Evolutionary conservation across 92 coral and sea anemone species (phyloP), one percentile per base, ranked within the genome.

Genomic region (Porites rus): DNA sequence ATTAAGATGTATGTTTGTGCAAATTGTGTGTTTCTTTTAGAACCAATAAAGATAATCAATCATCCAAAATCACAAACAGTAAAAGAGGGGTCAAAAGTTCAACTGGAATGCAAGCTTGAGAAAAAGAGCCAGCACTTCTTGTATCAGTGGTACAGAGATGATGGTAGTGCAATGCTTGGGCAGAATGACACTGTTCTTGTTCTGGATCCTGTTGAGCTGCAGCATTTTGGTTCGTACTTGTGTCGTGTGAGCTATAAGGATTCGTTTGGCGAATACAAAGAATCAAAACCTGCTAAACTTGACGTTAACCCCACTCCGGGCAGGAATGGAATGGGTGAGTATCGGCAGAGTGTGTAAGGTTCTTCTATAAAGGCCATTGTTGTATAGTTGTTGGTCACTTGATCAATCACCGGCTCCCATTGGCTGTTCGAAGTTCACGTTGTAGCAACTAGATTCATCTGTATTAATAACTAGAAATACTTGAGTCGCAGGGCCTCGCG

Each of bases 61-160:
- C 59, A 81, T 8, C 85, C 77, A 28, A 25, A 59, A 56, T 56
- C 76, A 2, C 85, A 69, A 53, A 69, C 4, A 10, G 14, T 6
- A 2, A 24, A 81, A 10, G 69, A 58, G 24, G 85, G 85, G 1
- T 56, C 85, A 58, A 69, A 12, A 58, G 69, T 81, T 53, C 21
- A 53, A 56, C 38, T 79, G 31, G 58, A 69, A 21, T 69, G 31
- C 38, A 70, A 58, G 51, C 69, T 20, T 7, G 43, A 52, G n/a
- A 72, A 61, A 18, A 31, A 31, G 1, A 56, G 54, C 65, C 38
- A 7, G 5, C 21, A 20, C 2, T 9, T 81, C 17, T 8, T n/a
- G 25, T 69, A 69, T 69, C 76, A 58, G 76, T 81, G 85, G 85
- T n/a, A 24, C 59, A 77, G 62, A 63, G 69, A 63, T 53, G 53